Percentiles rank a stretch among this genome's conserved stretches.
Conservation (phyloP, 2,113 vertebrate genomes). For the Meles meles region DNA sequence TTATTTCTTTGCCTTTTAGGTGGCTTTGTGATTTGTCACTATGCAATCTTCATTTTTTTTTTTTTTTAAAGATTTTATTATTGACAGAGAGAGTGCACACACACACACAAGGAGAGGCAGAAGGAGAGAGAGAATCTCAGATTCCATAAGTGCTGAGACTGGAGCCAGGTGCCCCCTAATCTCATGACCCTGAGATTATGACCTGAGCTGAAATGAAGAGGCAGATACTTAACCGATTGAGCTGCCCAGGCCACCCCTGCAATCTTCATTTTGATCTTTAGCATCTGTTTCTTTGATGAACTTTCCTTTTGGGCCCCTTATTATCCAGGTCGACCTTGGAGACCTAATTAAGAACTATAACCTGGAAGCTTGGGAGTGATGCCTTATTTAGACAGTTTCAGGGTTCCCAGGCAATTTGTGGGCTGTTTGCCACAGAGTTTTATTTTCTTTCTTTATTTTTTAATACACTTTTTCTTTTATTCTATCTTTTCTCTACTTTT, state of each 20-base stretch:
- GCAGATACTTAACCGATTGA: not conserved
- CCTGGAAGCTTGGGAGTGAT: not conserved
- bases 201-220: not conserved
- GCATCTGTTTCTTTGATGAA: constrained; percentile 29
- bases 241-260: not conserved
- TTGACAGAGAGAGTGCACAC: not conserved
- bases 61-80: not conserved
- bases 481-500: not conserved
- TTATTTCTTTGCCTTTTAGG: constrained; percentile 23
- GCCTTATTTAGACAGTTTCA: constrained; percentile 8
- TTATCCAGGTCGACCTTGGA: constrained; percentile 8
- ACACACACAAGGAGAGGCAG: not conserved
- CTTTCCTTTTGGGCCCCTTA: constrained; percentile 17
- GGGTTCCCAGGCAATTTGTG: constrained; percentile 11
- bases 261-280: constrained; percentile 35
- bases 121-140: not conserved
- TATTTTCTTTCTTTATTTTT: not conserved
- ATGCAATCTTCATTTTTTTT: not conserved
- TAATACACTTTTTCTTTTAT: not conserved
- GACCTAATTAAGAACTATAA: constrained; percentile 36
- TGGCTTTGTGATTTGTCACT: constrained; percentile 11
- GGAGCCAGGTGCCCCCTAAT: not conserved
- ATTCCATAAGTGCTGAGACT: not conserved
- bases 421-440: not conserved
- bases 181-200: not conserved